Evolutionary conservation across 1,140 invertebrate genomes (phyloP).

Genomic region (Trichonephila clavipes): DNA sequence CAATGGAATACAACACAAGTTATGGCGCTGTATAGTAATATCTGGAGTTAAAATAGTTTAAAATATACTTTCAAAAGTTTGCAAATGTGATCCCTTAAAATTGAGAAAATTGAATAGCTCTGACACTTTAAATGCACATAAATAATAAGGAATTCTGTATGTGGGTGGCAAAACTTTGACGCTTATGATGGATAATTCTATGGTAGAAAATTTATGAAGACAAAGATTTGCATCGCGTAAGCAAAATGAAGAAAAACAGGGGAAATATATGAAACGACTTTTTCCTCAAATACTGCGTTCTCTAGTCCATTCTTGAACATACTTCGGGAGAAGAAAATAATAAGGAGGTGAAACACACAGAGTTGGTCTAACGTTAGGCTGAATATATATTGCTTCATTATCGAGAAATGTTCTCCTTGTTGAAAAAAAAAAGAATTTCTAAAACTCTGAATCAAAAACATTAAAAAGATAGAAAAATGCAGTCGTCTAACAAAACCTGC

Average conservation of each 20-base stretch:
- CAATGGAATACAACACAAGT: too few species aligned
- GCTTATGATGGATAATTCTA: neutral
- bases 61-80: too few species aligned
- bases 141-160: neutral
- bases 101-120: neutral
- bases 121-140: neutral
- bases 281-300: neutral
- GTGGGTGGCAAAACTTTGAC: neutral
- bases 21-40: too few species aligned
- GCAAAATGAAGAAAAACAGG: neutral
- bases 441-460: conserved; percentile 22
- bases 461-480: conserved; percentile 43
- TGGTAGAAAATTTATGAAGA: neutral
- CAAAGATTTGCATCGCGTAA: neutral
- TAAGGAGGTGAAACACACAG: conserved; percentile 35
- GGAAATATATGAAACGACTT: conserved; percentile 11
- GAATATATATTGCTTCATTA: conserved; percentile 75
- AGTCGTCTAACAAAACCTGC: conserved; percentile 35
- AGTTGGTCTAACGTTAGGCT: conserved; percentile 49
- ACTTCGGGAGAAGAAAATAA: conserved; percentile 7
- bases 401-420: conserved; percentile 34
- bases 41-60: too few species aligned
- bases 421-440: conserved; percentile 20
- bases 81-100: too few species aligned
- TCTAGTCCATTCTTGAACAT: neutral